Evolutionary conservation across 1,140 invertebrate genomes (phyloP).

Genomic region (Sitodiplosis mosellana): DNA sequence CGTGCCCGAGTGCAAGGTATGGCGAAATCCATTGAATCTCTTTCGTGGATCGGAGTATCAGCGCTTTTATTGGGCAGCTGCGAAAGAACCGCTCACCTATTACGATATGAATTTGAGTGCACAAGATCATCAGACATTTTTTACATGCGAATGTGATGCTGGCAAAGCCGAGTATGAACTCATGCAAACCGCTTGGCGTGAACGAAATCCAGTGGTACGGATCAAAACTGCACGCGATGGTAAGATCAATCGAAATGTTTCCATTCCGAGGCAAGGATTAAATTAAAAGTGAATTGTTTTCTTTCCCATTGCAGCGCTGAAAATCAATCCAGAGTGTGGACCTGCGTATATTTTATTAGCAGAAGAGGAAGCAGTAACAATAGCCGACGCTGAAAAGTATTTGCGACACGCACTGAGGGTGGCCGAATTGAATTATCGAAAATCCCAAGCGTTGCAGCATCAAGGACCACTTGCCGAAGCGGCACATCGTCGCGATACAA

Average conservation of each 20-base stretch:
- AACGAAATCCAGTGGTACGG: slow-evolving; percentile 77
- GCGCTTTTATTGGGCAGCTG: slow-evolving; percentile 74
- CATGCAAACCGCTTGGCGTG: slow-evolving; percentile 95
- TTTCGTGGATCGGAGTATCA: slow-evolving; percentile 94
- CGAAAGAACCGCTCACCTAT: slow-evolving; percentile 91
- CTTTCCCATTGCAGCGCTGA: slow-evolving; percentile 37
- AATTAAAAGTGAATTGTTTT: too few species aligned
- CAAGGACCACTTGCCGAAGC: slow-evolving; percentile 60
- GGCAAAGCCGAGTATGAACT: slow-evolving; percentile 89
- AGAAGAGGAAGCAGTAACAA: slow-evolving; percentile 89
- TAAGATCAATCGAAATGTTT: too few species aligned
- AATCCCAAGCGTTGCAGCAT: slow-evolving; percentile 53
- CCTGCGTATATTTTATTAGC: slow-evolving; percentile 89
- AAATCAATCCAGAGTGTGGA: slow-evolving; percentile 84
- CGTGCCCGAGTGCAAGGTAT: slow-evolving; percentile 9
- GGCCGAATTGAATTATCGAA: slow-evolving; percentile 62
- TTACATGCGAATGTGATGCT: slow-evolving; percentile 80
- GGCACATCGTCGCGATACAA: slow-evolving; percentile 76
- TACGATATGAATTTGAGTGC: slow-evolving; percentile 99
- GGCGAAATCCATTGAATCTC: slow-evolving; percentile 58
- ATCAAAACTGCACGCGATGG: slow-evolving; percentile 76
- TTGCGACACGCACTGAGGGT: slow-evolving; percentile 74
- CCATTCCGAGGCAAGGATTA: too few species aligned
- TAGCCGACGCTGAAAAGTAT: slow-evolving; percentile 73
- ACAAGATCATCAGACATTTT: slow-evolving; percentile 97